Conservation (phyloP, 2,888 invertebrate genomes). For the Nezara viridula region DNA sequence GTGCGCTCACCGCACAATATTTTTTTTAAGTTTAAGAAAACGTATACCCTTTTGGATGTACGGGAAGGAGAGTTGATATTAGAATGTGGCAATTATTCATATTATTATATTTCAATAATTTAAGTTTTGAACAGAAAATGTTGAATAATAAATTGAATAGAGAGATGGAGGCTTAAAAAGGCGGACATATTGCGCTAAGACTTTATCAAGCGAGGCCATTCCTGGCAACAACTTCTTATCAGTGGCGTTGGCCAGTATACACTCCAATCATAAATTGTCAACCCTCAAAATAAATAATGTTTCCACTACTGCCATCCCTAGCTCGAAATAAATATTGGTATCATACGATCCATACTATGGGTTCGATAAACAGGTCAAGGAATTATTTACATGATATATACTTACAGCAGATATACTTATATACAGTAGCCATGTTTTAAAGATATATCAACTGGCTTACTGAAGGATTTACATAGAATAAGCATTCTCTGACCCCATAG, state of each 20-base stretch:
- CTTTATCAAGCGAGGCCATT: neutral
- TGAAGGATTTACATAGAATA: neutral
- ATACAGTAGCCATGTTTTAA: neutral
- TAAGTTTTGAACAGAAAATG: neutral
- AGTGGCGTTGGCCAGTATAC: neutral
- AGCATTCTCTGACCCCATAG: neutral
- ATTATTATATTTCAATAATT: neutral
- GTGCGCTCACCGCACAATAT: too few species aligned
- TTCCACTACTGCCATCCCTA: neutral
- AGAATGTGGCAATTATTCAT: too few species aligned
- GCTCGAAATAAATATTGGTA: slow-evolving; percentile 2
- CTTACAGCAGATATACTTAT: neutral
- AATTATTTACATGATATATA: neutral
- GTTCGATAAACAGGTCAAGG: neutral
- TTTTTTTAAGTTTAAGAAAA: too few species aligned
- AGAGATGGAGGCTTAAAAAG: neutral
- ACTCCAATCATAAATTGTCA: slow-evolving; percentile 5
- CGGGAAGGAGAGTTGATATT: too few species aligned
- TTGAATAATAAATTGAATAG: neutral
- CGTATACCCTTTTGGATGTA: too few species aligned
- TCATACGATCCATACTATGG: neutral
- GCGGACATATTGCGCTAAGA: neutral
- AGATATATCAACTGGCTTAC: neutral
- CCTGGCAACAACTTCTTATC: neutral
- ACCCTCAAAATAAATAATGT: neutral